Conservation (phyloP, 2,113 vertebrate genomes). For the Erinaceus europaeus region DNA sequence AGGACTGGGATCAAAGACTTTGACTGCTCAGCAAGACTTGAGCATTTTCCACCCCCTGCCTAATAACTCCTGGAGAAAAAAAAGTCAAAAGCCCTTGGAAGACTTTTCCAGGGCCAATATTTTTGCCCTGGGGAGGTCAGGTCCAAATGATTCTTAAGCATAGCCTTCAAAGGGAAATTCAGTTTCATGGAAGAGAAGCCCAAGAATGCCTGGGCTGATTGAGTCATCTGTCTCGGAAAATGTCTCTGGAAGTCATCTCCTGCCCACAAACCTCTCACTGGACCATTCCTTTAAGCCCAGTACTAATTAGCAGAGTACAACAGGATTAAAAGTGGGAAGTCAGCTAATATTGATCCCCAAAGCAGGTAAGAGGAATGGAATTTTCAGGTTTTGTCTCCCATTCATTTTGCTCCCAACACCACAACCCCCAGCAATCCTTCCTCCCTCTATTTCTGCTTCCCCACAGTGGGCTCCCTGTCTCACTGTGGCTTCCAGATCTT, state of each 20-base stretch:
- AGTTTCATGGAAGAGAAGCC: neutral
- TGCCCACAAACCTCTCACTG: neutral
- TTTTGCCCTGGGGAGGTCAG: neutral
- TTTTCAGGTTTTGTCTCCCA: neutral
- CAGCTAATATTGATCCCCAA: neutral
- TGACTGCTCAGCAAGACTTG: neutral
- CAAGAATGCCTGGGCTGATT: neutral
- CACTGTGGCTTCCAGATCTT: conserved; percentile 92
- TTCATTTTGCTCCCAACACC: neutral
- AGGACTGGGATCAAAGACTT: conserved; percentile 6
- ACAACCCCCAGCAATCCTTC: neutral
- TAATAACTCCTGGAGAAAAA: neutral
- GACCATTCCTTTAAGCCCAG: neutral
- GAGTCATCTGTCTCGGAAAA: neutral
- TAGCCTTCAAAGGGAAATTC: conserved; percentile 25
- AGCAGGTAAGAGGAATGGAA: neutral
- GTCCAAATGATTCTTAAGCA: neutral
- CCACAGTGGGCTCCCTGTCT: conserved; percentile 37
- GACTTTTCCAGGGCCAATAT: neutral
- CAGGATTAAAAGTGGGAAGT: neutral
- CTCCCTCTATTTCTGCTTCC: neutral
- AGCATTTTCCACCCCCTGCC: neutral
- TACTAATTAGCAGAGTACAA: neutral
- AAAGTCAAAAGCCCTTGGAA: neutral
- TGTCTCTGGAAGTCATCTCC: neutral